A percentile compares a stretch with the other conserved stretches of the same genome.
Evolutionary conservation across 2,888 invertebrate genomes (phyloP).

Genomic region (Hydrotaea cyrtoneurina): DNA sequence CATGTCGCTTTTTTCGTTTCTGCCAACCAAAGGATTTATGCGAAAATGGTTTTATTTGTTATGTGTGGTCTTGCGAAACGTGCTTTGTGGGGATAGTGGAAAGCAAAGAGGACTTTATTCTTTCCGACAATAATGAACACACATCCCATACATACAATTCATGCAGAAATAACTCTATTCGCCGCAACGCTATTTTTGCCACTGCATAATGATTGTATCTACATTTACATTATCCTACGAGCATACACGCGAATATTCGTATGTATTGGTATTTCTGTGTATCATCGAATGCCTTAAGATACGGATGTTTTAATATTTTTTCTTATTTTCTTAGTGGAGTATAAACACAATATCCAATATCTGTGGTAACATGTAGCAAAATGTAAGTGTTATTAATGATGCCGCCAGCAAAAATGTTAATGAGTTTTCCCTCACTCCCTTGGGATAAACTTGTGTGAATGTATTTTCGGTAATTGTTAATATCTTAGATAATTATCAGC

Average conservation of each 20-base stretch:
- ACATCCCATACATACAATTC: neutral
- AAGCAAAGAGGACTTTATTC: conserved; percentile 9
- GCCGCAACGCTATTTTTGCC: neutral
- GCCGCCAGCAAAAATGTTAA: neutral
- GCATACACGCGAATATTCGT: neutral
- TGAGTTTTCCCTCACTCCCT: neutral
- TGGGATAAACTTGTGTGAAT: neutral
- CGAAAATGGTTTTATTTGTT: conserved; percentile 30
- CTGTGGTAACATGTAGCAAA: neutral
- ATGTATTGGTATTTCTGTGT: neutral
- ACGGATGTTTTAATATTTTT: neutral
- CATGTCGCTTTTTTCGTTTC: conserved; percentile 29
- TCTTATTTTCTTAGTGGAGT: neutral
- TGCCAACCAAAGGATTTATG: conserved; percentile 26
- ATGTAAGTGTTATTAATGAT: conserved; percentile 8
- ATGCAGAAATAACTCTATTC: neutral
- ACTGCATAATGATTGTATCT: neutral
- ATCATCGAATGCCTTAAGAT: neutral
- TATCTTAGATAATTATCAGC: conserved; percentile 4
- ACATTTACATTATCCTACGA: too few species aligned
- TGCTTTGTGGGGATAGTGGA: neutral
- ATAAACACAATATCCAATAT: neutral
- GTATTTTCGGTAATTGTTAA: conserved; percentile 3
- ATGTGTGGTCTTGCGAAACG: conserved; percentile 21
- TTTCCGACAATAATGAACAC: neutral